Evolutionary conservation across 2,888 invertebrate species (phyloP), one percentile per base, ranked within the genome.

Genomic region (Chrysotoxum bicinctum): DNA sequence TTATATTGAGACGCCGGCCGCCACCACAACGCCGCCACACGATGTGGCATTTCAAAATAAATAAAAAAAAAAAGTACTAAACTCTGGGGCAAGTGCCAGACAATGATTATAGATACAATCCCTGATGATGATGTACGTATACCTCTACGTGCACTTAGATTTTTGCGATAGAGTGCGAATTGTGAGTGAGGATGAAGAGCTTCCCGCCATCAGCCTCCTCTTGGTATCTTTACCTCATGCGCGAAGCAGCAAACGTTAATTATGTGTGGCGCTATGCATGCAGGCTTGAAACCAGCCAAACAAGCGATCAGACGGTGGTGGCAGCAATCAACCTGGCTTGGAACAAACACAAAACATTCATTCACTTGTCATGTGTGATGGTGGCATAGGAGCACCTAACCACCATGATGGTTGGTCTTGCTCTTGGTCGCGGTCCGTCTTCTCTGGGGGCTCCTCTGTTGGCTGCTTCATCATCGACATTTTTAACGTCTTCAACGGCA

Each of bases 241-340:
- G 43, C 43, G 12, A 19, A 37, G 69, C 32, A 43, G 16, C 73
- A 66, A 79, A 80, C 80, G 81, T 77, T 82, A 86, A 86, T 86
- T 82, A 86, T 86, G 86, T 82, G 86, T 82, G 86, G 86, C 86
- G 86, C 86, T 85, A 85, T 77, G 85, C 81, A 81, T 73, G 73
- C 76, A 81, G 43, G 45, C 72, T 68, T 66, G 26, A 81, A 75
- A 54, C 69, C 69, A 48, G 54, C 50, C 60, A 60, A 19, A 40
- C 66, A 66, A 60, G 69, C 37, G 40, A 9, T 10, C 9, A 40
- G n/a, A 26, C 37, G 7, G 37, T 1, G 14, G 77, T 52, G 69
- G 69, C 58, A 72, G 81, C 76, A 85, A 76, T 80, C 80, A 85
- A 81, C 85, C 68, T 79, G 76, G 85, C 81, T 77, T 80, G 72